Conservation (phyloP, 2,113 vertebrate genomes). For the Vulpes ferrilata region DNA sequence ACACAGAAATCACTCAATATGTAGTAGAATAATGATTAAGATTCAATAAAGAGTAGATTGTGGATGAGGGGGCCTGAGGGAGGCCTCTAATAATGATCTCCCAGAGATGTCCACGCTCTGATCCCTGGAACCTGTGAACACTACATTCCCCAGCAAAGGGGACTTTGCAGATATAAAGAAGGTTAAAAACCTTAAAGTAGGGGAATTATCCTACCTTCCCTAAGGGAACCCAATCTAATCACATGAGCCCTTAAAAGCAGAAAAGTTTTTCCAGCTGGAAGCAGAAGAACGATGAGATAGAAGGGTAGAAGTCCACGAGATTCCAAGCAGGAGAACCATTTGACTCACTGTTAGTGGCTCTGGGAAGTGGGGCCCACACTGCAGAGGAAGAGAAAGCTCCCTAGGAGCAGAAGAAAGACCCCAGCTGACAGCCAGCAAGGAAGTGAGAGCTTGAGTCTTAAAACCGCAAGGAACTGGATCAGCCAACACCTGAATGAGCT, state of each 20-base stretch:
- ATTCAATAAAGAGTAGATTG: neutral
- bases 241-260: neutral
- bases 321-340: neutral
- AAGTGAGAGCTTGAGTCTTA: neutral
- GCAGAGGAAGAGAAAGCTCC: neutral
- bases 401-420: neutral
- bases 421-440: neutral
- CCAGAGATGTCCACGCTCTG: neutral
- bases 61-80: neutral
- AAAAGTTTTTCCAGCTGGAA: neutral
- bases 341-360: neutral
- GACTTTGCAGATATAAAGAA: neutral
- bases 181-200: conserved; percentile 6
- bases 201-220: neutral
- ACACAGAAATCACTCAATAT: neutral
- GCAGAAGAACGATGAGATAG: neutral
- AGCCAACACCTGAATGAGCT: neutral
- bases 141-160: neutral
- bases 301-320: neutral
- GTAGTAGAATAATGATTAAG: neutral
- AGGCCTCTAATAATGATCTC: neutral
- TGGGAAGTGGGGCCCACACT: rapidly evolving
- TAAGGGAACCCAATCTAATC: neutral
- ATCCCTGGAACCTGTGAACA: neutral
- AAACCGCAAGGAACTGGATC: neutral